phyloP scores from a whole-genome alignment of 2,797 vertebrate species.

The Tadarida brasiliensis region DNA sequence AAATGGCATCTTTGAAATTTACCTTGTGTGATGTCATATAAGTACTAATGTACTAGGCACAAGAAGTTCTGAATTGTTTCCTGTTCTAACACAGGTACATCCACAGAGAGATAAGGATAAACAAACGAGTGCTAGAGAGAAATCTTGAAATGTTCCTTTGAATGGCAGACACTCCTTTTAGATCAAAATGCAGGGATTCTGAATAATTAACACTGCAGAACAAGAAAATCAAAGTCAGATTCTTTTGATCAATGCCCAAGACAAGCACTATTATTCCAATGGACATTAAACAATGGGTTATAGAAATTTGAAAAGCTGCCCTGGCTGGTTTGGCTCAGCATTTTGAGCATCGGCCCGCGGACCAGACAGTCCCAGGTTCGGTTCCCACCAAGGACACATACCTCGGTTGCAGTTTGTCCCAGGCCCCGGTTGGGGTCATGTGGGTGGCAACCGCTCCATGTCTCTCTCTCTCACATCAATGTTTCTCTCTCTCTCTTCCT shows the following conservation, averaged over 20 bases:
- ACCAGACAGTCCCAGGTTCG: no score
- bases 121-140: constrained; percentile 15
- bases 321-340: no score
- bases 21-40: neutral
- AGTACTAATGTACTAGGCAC: neutral
- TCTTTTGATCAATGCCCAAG: constrained; percentile 61
- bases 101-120: constrained; percentile 59
- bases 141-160: neutral
- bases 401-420: no score
- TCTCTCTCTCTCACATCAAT: no score
- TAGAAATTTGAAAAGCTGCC: constrained; percentile 6
- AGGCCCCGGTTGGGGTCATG: no score
- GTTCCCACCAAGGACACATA: no score
- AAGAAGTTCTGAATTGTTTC: neutral
- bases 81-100: neutral
- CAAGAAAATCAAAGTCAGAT: constrained; percentile 67
- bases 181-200: constrained; percentile 42
- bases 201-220: constrained; percentile 68
- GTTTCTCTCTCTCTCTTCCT: no score
- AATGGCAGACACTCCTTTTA: constrained; percentile 18
- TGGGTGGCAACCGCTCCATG: no score
- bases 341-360: no score
- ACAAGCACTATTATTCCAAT: constrained; percentile 38
- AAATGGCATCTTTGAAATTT: neutral
- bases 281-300: constrained; percentile 39